Evolutionary conservation across 2,888 invertebrate genomes (phyloP).

Genomic region (Nymphalis urticae): DNA sequence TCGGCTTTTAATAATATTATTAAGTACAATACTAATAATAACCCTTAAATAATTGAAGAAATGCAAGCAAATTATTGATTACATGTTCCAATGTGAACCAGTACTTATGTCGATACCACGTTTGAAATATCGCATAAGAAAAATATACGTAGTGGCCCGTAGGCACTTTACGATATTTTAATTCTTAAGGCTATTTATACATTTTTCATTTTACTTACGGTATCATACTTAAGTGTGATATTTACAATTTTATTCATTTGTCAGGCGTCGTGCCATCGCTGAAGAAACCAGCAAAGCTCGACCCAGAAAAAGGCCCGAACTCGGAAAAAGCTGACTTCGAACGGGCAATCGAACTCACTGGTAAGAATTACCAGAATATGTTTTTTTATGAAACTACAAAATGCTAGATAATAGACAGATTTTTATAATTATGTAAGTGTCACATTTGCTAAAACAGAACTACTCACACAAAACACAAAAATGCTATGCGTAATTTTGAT

Average conservation of each 20-base stretch:
- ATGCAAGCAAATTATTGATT: no score
- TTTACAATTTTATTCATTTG: slow-evolving; percentile 34
- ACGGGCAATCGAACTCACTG: slow-evolving; percentile 92
- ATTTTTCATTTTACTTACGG: no score
- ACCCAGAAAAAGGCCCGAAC: slow-evolving; percentile 84
- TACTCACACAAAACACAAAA: not conserved
- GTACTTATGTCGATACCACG: no score
- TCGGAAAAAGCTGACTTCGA: slow-evolving; percentile 92
- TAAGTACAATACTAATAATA: not conserved
- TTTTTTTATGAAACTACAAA: not conserved
- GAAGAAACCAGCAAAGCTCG: slow-evolving; percentile 81
- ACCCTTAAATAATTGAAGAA: not conserved
- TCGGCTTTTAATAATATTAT: no score
- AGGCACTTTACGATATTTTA: no score
- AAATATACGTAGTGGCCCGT: no score
- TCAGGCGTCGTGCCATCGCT: slow-evolving; percentile 79
- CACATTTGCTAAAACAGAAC: not conserved
- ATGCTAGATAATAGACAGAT: not conserved
- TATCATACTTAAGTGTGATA: no score
- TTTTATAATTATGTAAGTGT: not conserved
- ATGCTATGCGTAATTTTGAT: not conserved
- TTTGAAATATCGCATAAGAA: no score
- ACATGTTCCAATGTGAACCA: no score
- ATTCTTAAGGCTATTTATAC: no score
- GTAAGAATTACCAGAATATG: slow-evolving; percentile 52